Percentiles rank a stretch among this genome's conserved stretches.
phyloP scores from a whole-genome alignment of 23 tunicate genomes.

The Ciona savignyi region DNA sequence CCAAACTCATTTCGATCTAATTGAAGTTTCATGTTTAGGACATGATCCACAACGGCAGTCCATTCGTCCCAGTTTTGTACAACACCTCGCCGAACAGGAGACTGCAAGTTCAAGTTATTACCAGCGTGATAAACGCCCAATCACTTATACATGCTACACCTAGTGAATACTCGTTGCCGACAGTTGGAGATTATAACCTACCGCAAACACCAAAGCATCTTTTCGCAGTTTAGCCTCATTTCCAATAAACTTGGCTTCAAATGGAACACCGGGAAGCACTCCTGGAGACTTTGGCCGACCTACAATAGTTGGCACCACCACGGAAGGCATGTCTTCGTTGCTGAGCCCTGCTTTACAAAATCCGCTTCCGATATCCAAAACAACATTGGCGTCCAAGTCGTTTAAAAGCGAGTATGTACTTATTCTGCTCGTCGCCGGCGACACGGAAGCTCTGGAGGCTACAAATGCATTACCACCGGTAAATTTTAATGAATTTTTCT shows the following conservation, averaged over 20 bases:
- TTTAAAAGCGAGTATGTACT: not conserved
- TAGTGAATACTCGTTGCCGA: not conserved
- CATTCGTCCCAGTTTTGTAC: slow-evolving; percentile 71
- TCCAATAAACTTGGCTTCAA: slow-evolving; percentile 39
- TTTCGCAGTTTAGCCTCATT: slow-evolving; percentile 52
- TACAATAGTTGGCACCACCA: slow-evolving; percentile 56
- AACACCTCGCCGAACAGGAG: slow-evolving; percentile 28
- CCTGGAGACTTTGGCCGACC: slow-evolving; percentile 25
- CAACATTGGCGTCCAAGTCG: slow-evolving; percentile 13
- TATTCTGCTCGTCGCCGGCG: not conserved
- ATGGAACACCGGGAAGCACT: slow-evolving; percentile 18
- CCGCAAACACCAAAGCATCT: slow-evolving; percentile 41
- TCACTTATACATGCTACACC: no score
- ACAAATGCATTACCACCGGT: no score
- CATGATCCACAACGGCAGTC: slow-evolving; percentile 26
- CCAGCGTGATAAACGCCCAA: no score
- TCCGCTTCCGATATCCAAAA: slow-evolving; percentile 51
- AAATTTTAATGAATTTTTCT: no score
- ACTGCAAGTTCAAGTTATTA: no score
- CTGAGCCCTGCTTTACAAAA: slow-evolving; percentile 59
- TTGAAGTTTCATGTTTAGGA: slow-evolving; percentile 56
- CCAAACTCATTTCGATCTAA: slow-evolving; percentile 12
- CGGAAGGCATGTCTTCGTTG: slow-evolving; percentile 51
- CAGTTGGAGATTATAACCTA: slow-evolving; percentile 2
- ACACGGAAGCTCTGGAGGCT: not conserved